Base-by-base conservation (phyloP, 2,113 vertebrate species). In the Microtus pennsylvanicus region DNA sequence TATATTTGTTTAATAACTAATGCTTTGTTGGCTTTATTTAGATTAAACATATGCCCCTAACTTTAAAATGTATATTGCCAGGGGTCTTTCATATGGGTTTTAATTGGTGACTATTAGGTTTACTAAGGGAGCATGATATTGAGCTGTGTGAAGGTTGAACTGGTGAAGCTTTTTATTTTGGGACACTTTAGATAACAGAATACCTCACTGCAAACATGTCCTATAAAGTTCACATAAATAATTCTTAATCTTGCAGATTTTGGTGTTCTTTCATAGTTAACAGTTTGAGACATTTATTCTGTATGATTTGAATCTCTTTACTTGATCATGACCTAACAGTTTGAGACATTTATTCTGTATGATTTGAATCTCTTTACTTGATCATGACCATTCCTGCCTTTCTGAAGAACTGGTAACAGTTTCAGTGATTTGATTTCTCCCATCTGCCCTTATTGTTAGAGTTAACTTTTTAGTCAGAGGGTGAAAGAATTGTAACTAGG, bases 1-100 rank as follows among this genome's bases (percentile, higher is more conserved):
- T 74, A 50, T 21, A 89, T 81, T 11, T 85, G 55, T 82, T 82
- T 80, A 45, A 35, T 93, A 83, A 90, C 22, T 93, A 81, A 21
- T 70, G 1, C 52, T 93, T 92, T 90, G 90, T 78, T 90, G 45
- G 17, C 45, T 21, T 92, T 19, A 1, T 30, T 95, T 50, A 28
- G 42, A 82, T 63, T 75, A 9, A 75, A 75, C 1, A 2, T 65
- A 33, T 35, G 35, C 14, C 61, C 19, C 47, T 83, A 30, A 2
- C 2, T 89, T 87, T 35, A 69, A 67, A 67, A 63, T 26, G 33
- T 14, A 12, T 5, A 33, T 81, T 92, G 70, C 21, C 17, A 55
- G 6, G 8, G 47, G 28, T 89, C 1, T 21, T 93, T 89, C 0
- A 14, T 58, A 0, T 16, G 24, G 38, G 9, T 47, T 4, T 87